Percentiles rank a stretch among this genome's conserved stretches.
Conservation (phyloP, 2,113 vertebrate genomes). For the Gavialis gangeticus region DNA sequence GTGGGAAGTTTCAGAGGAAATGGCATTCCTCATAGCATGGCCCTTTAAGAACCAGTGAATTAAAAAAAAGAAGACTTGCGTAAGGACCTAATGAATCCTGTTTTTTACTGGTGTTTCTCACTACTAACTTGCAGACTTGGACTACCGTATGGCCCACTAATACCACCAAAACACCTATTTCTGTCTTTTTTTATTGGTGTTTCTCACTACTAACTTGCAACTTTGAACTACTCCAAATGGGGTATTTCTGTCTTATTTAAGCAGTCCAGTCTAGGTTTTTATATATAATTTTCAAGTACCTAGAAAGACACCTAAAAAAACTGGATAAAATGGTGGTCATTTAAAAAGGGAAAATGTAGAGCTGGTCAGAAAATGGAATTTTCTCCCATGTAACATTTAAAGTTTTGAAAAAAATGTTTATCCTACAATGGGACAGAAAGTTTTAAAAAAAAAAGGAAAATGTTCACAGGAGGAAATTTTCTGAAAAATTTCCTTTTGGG, state of each 20-base stretch:
- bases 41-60: not conserved
- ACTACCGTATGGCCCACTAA: not conserved
- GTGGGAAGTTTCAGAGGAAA: not conserved
- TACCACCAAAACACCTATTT: not conserved
- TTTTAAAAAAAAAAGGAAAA: not conserved
- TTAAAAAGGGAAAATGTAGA: constrained; percentile 3
- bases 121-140: not conserved
- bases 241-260: not conserved
- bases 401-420: too few relatives aligned
- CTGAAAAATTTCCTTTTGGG: not conserved
- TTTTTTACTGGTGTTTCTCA: not conserved
- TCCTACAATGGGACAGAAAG: too few relatives aligned
- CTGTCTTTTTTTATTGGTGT: not conserved
- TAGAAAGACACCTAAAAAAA: not conserved
- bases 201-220: too few relatives aligned
- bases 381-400: not conserved
- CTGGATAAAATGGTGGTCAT: constrained; percentile 3
- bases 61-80: not conserved
- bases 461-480: not conserved
- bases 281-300: not conserved
- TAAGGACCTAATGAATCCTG: not conserved
- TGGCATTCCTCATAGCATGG: not conserved
- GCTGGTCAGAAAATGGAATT: not conserved
- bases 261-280: not conserved
- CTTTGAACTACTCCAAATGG: not conserved